phyloP scores from a whole-genome alignment of 2,113 vertebrate genomes.

The Brachypodius melanocephalos region DNA sequence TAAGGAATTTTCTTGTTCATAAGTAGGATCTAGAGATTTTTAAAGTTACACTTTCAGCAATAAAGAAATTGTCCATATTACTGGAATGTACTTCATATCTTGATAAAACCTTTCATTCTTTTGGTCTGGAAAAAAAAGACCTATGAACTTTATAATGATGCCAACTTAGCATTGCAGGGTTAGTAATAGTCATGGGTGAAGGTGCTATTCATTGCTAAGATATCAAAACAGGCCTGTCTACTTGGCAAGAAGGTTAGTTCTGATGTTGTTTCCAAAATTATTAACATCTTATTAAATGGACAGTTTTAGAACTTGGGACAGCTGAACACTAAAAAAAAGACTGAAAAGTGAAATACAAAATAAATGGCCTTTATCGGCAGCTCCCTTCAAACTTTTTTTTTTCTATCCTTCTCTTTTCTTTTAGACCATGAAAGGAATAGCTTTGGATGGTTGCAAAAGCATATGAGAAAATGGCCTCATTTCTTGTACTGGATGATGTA shows the following conservation, averaged over 20 bases:
- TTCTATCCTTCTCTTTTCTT: not conserved
- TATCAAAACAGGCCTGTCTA: slow-evolving; percentile 2
- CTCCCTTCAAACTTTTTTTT: not conserved
- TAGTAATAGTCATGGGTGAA: slow-evolving; percentile 12
- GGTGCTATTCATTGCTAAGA: slow-evolving; percentile 27
- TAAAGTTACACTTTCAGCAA: slow-evolving; percentile 33
- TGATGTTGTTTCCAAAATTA: slow-evolving; percentile 34
- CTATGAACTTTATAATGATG: not conserved
- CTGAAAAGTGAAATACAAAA: slow-evolving; percentile 15
- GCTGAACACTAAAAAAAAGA: not conserved
- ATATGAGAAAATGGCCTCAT: slow-evolving; percentile 1
- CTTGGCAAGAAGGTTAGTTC: slow-evolving; percentile 17
- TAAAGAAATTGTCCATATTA: slow-evolving; percentile 43
- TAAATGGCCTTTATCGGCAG: not conserved
- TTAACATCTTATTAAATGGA: slow-evolving; percentile 43
- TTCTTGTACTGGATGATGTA: slow-evolving; percentile 20
- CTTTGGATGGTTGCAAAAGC: not conserved
- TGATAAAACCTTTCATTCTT: slow-evolving; percentile 49
- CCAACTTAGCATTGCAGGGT: not conserved
- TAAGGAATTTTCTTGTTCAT: slow-evolving; percentile 55
- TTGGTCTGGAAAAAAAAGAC: slow-evolving; percentile 19
- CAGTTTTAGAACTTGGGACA: not conserved
- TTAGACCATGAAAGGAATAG: slow-evolving; percentile 15
- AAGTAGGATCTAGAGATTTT: slow-evolving; percentile 45
- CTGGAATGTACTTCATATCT: slow-evolving; percentile 20